Percentiles rank a stretch among this genome's conserved stretches.
Conservation (phyloP, 2,797 vertebrate species). For the Amphiprion clarkii region DNA sequence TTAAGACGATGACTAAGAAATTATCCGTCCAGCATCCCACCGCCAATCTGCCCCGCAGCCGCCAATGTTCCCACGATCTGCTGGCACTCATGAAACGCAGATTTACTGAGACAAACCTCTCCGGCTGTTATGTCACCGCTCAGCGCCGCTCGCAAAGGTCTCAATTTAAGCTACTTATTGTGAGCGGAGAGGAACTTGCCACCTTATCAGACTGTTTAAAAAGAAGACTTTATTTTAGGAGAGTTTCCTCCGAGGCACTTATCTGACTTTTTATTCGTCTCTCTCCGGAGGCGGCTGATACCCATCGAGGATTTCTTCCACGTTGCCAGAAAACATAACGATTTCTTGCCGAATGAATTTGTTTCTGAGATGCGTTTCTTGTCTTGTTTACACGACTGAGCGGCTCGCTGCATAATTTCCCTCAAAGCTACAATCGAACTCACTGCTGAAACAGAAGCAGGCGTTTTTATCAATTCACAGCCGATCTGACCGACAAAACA, state of each 20-base stretch:
- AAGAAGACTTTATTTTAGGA: conserved; percentile 38
- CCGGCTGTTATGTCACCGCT: conserved; percentile 44
- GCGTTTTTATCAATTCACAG: neutral
- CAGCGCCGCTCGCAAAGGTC: conserved; percentile 42
- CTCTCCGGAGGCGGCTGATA: conserved; percentile 18
- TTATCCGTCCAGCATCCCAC: conserved; percentile 66
- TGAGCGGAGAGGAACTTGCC: neutral
- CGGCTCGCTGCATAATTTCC: conserved; percentile 5
- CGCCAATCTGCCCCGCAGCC: conserved; percentile 63
- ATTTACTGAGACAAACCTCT: conserved; percentile 36
- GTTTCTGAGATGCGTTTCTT: neutral
- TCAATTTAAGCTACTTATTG: conserved; percentile 57
- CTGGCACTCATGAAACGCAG: conserved; percentile 44
- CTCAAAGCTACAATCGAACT: neutral
- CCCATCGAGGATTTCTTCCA: neutral
- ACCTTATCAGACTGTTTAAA: conserved; percentile 27
- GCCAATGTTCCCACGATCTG: conserved; percentile 60
- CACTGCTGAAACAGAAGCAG: neutral
- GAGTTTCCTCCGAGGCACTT: conserved; percentile 26
- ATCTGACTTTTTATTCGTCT: conserved; percentile 18
- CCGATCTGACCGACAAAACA: neutral
- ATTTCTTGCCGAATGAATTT: neutral
- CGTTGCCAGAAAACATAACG: neutral
- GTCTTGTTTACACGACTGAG: neutral
- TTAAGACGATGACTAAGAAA: conserved; percentile 70